Evolutionary conservation across 2,113 vertebrate species (phyloP).

Genomic region (Corythoichthys haematopterus): DNA sequence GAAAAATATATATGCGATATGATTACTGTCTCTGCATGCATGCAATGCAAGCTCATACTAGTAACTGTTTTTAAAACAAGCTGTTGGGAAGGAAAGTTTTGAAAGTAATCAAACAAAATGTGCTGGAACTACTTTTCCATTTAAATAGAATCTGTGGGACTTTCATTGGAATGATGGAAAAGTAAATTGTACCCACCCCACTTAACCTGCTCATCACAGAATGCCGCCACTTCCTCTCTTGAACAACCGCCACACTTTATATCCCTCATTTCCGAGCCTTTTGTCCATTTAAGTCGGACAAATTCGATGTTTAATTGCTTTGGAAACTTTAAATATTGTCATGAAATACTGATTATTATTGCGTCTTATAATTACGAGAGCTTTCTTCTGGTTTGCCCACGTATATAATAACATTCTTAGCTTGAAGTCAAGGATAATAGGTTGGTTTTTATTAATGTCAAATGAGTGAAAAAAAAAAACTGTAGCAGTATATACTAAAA

Average conservation of each 20-base stretch:
- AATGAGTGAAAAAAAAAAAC: too few relatives aligned
- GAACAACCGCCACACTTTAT: slow-evolving; percentile 18
- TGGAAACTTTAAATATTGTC: not conserved
- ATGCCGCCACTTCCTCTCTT: slow-evolving; percentile 23
- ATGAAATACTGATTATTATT: not conserved
- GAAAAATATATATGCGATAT: slow-evolving; percentile 34
- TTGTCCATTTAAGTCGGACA: not conserved
- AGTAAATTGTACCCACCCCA: slow-evolving; percentile 66
- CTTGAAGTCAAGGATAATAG: not conserved
- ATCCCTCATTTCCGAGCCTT: slow-evolving; percentile 20
- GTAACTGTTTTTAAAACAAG: slow-evolving; percentile 59
- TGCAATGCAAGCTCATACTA: slow-evolving; percentile 43
- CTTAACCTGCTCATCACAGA: slow-evolving; percentile 60
- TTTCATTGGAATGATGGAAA: slow-evolving; percentile 48
- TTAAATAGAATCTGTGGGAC: slow-evolving; percentile 54
- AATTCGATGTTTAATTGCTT: not conserved
- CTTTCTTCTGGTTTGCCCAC: not conserved
- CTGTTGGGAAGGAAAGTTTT: slow-evolving; percentile 37
- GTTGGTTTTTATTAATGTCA: not conserved
- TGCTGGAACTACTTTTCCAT: slow-evolving; percentile 52
- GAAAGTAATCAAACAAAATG: slow-evolving; percentile 57
- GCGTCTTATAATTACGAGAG: not conserved
- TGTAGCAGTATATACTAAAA: too few relatives aligned
- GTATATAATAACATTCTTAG: not conserved
- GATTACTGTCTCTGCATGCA: slow-evolving; percentile 49